Evolutionary conservation across 2,888 invertebrate species (phyloP), one percentile per base, ranked within the genome.

Genomic region (Congeria kusceri): DNA sequence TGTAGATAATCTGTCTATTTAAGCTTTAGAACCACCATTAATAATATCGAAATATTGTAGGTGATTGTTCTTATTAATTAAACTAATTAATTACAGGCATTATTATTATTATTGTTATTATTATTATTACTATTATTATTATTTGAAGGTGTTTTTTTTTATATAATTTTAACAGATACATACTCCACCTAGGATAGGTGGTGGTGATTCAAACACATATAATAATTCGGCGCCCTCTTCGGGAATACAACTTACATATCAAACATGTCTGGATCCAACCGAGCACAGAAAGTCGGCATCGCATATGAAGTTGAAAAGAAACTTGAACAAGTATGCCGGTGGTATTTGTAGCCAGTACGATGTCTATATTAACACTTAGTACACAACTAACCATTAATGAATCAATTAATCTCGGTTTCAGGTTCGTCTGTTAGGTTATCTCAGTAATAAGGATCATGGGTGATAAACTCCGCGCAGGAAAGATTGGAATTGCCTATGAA

Each of bases 271-370:
- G 62, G 76, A 28, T 59, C 70, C 15, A 78, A 75, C 56, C 79
- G 91, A 77, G 92, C 92, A 28, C 89, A 86, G 81, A 92, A 92
- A 78, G 86, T 91, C 62, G 92, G 92, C 62, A 83, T 91, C 64
- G 91, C 89, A 49, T 88, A 89, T 71, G 89, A 91, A 46, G 90
- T 90, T 61, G 91, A 92, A 74, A 89, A 87, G 82, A 92, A 92
- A 82, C 78, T 91, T 84, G 92, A 92, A 83, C 76, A 85, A 76
- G 92, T 92, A 83, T 80, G 88, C 11, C 53, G 25, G 9, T 23
- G 25, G 53, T 53, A 53, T 53, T 25, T 23, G 53, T 23, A 20
- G 53, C 53, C 25, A 53, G 11, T 25, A 23, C 18, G 49, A 53
- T 5, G 11, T 20, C 7, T 53, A 53, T 15, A 25, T 20, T 23